phyloP scores from a whole-genome alignment of 2,797 vertebrate genomes.

The Euthynnus affinis region DNA sequence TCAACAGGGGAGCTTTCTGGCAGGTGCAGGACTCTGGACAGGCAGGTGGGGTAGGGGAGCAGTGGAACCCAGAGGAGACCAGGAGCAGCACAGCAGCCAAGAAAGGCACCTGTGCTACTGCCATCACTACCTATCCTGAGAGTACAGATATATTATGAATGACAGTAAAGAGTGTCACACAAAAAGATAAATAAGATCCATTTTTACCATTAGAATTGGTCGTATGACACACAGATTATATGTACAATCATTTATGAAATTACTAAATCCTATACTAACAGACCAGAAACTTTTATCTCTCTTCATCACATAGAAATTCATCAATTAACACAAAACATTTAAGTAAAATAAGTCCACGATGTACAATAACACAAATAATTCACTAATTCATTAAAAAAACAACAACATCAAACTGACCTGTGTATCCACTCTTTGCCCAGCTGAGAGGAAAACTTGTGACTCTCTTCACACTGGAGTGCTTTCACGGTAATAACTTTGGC shows the following conservation, averaged over 20 bases:
- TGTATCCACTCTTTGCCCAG: constrained; percentile 11
- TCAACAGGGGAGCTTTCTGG: constrained; percentile 71
- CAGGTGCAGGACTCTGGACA: constrained; percentile 81
- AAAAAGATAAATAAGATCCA: background rate
- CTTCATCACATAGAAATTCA: background rate
- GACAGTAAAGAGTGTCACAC: background rate
- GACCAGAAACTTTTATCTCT: background rate
- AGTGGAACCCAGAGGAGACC: constrained; percentile 45
- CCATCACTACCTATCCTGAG: constrained; percentile 74
- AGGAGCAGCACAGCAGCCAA: constrained; percentile 72
- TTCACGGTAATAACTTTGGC: constrained; percentile 18
- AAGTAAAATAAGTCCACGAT: background rate
- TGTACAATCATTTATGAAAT: background rate
- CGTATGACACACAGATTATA: background rate
- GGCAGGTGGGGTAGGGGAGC: constrained; percentile 44
- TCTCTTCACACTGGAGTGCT: background rate
- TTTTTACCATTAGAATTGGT: background rate
- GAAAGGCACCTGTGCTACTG: constrained; percentile 34
- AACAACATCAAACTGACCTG: constrained; percentile 61
- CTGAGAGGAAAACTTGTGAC: constrained; percentile 55
- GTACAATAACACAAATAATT: background rate
- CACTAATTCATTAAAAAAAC: background rate
- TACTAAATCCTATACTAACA: background rate
- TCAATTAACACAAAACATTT: background rate
- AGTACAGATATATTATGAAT: background rate